Base-by-base conservation (phyloP, 2,888 invertebrate genomes). In the Scrobipalpa costella region DNA sequence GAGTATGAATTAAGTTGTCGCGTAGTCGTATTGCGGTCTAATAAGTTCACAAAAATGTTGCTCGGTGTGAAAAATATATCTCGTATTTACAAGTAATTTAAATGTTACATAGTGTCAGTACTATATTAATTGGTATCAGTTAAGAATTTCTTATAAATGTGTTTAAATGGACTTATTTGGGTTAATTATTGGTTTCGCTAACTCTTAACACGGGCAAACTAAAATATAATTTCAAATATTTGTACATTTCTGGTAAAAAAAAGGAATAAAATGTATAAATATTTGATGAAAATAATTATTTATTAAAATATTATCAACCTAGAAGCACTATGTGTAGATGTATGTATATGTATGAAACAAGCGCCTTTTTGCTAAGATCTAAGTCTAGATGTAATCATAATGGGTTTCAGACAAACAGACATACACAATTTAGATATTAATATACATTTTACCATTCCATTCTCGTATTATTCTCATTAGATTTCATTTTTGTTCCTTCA, bases 141-240 rank as follows among this genome's bases (percentile, higher is more conserved):
- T 49, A 19, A 49, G 19, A 49, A 49, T 49, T n/a, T 44, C 44
- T 44, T 44, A 44, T n/a, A 44, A 13, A 13, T 50, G 7, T 11
- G 11, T 3, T 50, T 50, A 9, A 50, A 50, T 21, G 27, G 7
- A 50, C 11, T 21, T 21, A 49, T 33, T 61, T 50, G 44, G 19
- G 44, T 27, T 60, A 60, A 59, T 52, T 52, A 59, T 52, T 52
- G 50, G 50, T 52, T 52, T 52, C 50, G 50, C 50, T 52, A 52
- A 52, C 50, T 52, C 50, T 21, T 52, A 27, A 52, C 50, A 52
- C 21, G 44, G 44, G n/a, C 15, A 44, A 52, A 52, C 11, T 52
- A 21, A 11, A 52, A 21, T 19, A 2, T 7, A 13, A 52, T 21
- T 52, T 52, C 50, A 11, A 52, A 52, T 52, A 21, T 13, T 52